Evolutionary conservation across 2,797 vertebrate species (phyloP).

Genomic region (Clarias platycephalus): DNA sequence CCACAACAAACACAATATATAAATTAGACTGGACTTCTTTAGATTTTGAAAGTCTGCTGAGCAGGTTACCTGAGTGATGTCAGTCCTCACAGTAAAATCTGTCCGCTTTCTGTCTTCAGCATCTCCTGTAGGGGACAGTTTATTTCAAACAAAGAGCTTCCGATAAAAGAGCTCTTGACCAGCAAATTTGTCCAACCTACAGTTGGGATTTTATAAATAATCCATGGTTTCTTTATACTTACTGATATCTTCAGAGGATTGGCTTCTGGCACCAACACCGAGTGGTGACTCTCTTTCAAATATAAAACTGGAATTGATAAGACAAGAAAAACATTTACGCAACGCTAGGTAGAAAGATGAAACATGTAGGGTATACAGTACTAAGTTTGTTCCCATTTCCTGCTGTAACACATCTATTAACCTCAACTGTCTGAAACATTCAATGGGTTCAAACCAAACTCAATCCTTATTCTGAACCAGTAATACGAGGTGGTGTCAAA

Average conservation of each 20-base stretch:
- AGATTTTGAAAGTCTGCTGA: not conserved
- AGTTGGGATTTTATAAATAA: not conserved
- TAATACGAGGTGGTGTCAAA: no score
- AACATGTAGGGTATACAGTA: no score
- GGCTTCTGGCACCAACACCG: constrained; percentile 34
- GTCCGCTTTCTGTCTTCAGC: constrained; percentile 59
- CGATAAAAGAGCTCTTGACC: not conserved
- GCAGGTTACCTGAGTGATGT: constrained; percentile 68
- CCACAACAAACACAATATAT: not conserved
- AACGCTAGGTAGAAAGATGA: not conserved
- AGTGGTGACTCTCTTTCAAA: constrained; percentile 65
- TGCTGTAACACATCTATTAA: not conserved
- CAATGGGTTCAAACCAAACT: not conserved
- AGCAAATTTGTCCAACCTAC: not conserved
- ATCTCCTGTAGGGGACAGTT: constrained; percentile 40
- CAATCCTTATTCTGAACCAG: not conserved
- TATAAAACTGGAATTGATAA: constrained; percentile 63
- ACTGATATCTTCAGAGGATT: constrained; percentile 60
- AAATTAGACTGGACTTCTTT: not conserved
- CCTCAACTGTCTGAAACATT: not conserved
- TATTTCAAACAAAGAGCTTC: not conserved
- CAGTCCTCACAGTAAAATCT: constrained; percentile 67
- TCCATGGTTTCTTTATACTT: constrained; percentile 22
- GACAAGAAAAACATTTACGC: not conserved
- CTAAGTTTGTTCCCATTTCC: not conserved